Evolutionary conservation across 2,113 vertebrate species (phyloP).

Genomic region (Brevimyrus niger): DNA sequence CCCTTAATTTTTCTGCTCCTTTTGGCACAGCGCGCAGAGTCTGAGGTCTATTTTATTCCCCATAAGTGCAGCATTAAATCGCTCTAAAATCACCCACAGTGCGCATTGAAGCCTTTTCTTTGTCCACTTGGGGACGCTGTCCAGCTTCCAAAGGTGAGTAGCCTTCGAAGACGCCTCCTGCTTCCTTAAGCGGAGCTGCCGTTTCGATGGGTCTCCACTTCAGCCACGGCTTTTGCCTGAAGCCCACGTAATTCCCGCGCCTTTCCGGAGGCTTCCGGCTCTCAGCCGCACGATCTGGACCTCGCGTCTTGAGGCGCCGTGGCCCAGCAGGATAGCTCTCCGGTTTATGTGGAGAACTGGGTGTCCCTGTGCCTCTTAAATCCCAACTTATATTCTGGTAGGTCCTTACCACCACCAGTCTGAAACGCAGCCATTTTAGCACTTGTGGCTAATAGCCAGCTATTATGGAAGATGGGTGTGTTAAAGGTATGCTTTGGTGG

Average conservation of each 20-base stretch:
- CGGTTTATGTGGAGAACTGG: not conserved
- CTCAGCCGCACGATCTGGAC: not conserved
- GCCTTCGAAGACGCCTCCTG: not conserved
- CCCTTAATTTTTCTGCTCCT: not conserved
- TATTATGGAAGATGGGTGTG: not conserved
- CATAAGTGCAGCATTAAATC: not conserved
- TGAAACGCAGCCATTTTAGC: not conserved
- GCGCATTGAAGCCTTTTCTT: not conserved
- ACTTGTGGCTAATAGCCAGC: not conserved
- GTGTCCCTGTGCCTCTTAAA: not conserved
- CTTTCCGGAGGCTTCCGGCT: not conserved
- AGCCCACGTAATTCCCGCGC: not conserved
- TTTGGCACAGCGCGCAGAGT: not conserved
- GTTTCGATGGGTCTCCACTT: not conserved
- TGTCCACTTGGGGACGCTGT: not conserved
- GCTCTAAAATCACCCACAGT: not conserved
- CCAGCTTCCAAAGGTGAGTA: not conserved
- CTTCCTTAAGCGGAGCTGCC: not conserved
- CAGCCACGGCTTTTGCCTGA: not conserved
- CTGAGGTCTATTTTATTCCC: conserved; percentile 16
- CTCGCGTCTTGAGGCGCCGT: not conserved
- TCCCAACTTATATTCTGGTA: not conserved
- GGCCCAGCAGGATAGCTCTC: not conserved
- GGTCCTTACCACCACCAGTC: not conserved
- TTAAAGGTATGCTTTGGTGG: not conserved